Evolutionary conservation across 1,140 invertebrate species (phyloP).

Genomic region (Panagrolaimus sp.): DNA sequence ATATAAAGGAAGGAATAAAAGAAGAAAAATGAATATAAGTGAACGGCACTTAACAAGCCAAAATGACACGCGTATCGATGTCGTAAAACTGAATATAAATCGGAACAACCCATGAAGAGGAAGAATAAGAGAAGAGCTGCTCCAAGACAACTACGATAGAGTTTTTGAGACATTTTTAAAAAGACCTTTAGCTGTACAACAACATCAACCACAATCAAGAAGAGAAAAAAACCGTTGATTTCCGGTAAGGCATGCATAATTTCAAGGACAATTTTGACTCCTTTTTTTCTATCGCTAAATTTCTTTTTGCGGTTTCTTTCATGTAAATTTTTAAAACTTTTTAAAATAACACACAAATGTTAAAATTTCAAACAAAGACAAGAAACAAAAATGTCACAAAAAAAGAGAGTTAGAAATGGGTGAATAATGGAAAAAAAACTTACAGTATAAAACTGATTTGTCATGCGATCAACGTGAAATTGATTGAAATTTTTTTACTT

Average conservation of each 20-base stretch:
- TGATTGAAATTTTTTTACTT: not conserved
- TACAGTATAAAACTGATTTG: constrained; percentile 11
- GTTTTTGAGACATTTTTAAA: not conserved
- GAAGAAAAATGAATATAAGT: not conserved
- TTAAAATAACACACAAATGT: not conserved
- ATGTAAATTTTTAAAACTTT: not conserved
- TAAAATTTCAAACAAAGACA: not conserved
- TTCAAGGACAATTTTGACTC: constrained; percentile 12
- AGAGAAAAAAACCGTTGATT: not conserved
- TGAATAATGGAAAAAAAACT: constrained; percentile 5
- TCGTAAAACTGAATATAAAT: constrained; percentile 11
- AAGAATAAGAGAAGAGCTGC: not conserved
- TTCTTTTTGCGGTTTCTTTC: too few relatives aligned
- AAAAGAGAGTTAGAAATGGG: not conserved
- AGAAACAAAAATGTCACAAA: not conserved
- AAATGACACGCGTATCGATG: not conserved
- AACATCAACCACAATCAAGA: too few relatives aligned
- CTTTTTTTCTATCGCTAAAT: too few relatives aligned
- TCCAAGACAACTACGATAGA: not conserved
- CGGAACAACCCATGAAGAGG: not conserved
- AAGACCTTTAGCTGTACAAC: too few relatives aligned
- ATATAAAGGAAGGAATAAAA: not conserved
- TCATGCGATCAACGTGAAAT: not conserved
- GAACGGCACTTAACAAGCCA: not conserved
- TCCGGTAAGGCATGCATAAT: constrained; percentile 14